Conservation (phyloP, 92 coral and sea anemone species). For the Bergia puertoricense region DNA sequence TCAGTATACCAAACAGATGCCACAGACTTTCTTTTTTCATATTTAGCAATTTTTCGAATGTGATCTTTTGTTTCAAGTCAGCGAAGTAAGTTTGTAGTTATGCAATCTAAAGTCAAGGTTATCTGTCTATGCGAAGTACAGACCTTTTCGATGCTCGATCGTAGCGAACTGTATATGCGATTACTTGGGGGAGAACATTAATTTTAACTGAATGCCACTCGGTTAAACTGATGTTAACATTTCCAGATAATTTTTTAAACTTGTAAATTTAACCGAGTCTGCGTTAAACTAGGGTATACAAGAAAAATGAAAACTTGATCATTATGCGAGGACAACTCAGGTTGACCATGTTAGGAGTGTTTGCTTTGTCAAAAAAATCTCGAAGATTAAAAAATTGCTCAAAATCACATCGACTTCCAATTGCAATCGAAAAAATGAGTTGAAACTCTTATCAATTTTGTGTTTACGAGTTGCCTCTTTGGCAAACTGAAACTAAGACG, state of each 20-base stretch:
- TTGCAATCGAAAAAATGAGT: too few species aligned
- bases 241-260: too few species aligned
- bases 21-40: not conserved
- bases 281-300: not conserved
- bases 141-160: not conserved
- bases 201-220: not conserved
- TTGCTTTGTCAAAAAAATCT: too few species aligned
- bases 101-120: not conserved
- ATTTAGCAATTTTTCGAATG: not conserved
- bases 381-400: too few species aligned
- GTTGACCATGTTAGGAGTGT: too few species aligned
- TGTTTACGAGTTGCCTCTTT: too few species aligned
- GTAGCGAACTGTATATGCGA: not conserved
- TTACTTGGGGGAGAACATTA: too few species aligned
- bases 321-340: too few species aligned
- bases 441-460: too few species aligned
- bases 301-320: not conserved
- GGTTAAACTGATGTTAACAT: not conserved
- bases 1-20: not conserved
- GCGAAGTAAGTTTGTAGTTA: not conserved
- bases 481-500: too few species aligned
- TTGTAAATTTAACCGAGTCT: too few species aligned
- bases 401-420: too few species aligned
- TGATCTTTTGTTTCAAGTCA: not conserved
- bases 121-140: not conserved